These are phyloP conservation scores for Mallateleia sp. DNA, from an alignment of 2,888 invertebrate species.

Conservation along the genomic window DNA sequence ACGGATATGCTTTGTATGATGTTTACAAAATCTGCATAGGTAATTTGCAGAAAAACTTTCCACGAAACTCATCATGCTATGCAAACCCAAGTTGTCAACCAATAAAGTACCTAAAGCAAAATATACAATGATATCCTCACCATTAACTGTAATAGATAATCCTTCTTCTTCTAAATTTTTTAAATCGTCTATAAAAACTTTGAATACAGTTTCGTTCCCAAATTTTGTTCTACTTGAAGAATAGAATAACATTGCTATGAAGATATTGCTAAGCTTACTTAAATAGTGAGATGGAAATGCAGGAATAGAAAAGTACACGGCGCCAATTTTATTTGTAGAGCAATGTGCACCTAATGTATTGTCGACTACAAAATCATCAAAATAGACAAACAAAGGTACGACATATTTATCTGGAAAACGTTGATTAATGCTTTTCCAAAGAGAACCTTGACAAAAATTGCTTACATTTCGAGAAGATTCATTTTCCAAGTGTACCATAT, in stretches of 20 bases:
- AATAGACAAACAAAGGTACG: slow-evolving; percentile 71
- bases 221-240: slow-evolving; percentile 24
- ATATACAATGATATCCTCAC: background rate
- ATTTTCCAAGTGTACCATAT: background rate
- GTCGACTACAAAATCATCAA: too few relatives aligned
- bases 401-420: slow-evolving; percentile 50
- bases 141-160: slow-evolving; percentile 13
- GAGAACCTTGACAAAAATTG: slow-evolving; percentile 45
- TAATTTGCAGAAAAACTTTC: slow-evolving; percentile 67
- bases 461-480: background rate
- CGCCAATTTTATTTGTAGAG: too few relatives aligned
- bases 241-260: slow-evolving; percentile 58
- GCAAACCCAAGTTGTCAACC: slow-evolving; percentile 58
- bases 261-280: too few relatives aligned
- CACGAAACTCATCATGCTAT: slow-evolving; percentile 58
- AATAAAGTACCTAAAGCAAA: slow-evolving; percentile 2
- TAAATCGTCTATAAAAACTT: slow-evolving; percentile 56
- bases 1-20: background rate
- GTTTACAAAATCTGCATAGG: slow-evolving; percentile 62
- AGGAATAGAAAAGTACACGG: too few relatives aligned
- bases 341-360: too few relatives aligned
- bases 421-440: slow-evolving; percentile 54
- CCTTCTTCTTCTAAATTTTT: slow-evolving; percentile 51
- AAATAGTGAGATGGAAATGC: too few relatives aligned
- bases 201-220: slow-evolving; percentile 41